Conservation (phyloP, 2,113 vertebrate species). For the Helogale parvula region DNA sequence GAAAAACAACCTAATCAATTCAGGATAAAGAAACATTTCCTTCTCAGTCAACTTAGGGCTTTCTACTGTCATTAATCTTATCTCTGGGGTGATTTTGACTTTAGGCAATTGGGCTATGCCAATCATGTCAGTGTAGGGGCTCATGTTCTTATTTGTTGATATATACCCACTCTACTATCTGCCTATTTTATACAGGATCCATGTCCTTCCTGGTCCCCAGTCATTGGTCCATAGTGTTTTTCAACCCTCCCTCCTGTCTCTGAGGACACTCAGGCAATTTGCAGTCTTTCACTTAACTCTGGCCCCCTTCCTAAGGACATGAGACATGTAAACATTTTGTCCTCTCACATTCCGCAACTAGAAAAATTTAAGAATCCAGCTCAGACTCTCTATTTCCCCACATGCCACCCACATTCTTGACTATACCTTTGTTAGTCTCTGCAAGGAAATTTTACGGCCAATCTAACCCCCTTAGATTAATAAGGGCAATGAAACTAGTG, state of each 20-base stretch:
- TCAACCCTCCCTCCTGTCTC: neutral
- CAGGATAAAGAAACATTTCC: neutral
- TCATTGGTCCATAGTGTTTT: too few species aligned
- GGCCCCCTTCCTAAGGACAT: neutral
- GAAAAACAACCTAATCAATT: neutral
- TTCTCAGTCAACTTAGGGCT: neutral
- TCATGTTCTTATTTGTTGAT: neutral
- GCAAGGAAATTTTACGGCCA: neutral
- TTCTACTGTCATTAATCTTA: neutral
- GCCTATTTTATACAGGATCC: neutral
- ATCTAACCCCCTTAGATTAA: fast-evolving
- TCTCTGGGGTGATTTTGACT: neutral
- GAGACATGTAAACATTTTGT: neutral
- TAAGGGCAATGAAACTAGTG: neutral
- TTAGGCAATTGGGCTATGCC: neutral
- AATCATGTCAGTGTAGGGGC: fast-evolving
- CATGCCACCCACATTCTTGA: neutral
- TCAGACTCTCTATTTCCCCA: neutral
- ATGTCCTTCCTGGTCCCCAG: neutral
- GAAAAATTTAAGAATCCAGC: neutral
- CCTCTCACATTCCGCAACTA: neutral
- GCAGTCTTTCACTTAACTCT: neutral
- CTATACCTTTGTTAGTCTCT: neutral
- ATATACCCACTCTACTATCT: neutral
- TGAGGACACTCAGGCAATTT: neutral